These are phyloP conservation scores for Caenorhabditis angaria DNA, from an alignment of 2,888 invertebrate species.

Conservation along the genomic window DNA sequence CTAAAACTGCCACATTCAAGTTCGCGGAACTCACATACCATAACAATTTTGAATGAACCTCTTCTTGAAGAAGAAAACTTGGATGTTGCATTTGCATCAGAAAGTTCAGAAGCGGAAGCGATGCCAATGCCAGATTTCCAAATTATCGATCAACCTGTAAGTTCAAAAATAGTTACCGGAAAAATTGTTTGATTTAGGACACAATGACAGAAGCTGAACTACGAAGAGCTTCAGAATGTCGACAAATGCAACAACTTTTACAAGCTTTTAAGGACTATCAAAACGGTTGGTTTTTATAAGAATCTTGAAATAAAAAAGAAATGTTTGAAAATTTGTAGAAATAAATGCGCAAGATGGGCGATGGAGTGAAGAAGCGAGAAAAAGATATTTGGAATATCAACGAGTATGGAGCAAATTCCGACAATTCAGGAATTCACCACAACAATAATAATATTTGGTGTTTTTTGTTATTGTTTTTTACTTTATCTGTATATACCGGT, in stretches of 20 bases:
- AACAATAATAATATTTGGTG: not conserved
- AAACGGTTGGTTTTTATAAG: slow-evolving; percentile 23
- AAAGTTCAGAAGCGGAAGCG: slow-evolving; percentile 14
- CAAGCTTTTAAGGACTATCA: slow-evolving; percentile 42
- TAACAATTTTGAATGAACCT: slow-evolving; percentile 32
- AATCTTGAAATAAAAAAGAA: not conserved
- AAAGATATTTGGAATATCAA: slow-evolving; percentile 50
- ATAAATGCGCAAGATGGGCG: slow-evolving; percentile 34
- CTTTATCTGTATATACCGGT: too few relatives aligned
- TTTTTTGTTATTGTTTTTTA: too few relatives aligned
- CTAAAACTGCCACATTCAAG: slow-evolving; percentile 29
- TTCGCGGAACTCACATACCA: slow-evolving; percentile 19
- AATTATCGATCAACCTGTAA: slow-evolving; percentile 21
- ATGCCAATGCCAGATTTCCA: slow-evolving; percentile 15
- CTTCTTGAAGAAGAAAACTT: slow-evolving; percentile 21
- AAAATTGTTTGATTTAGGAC: slow-evolving; percentile 5
- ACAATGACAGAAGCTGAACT: slow-evolving; percentile 23
- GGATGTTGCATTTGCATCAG: slow-evolving; percentile 16
- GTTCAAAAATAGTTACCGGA: slow-evolving; percentile 7
- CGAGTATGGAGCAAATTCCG: slow-evolving; percentile 44
- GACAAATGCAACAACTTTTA: slow-evolving; percentile 33
- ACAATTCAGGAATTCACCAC: not conserved
- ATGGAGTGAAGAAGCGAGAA: slow-evolving; percentile 50
- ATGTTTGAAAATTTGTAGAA: slow-evolving; percentile 23
- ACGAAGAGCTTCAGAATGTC: slow-evolving; percentile 25